Conservation (phyloP, 2,797 vertebrate species). For the Lithobates pipiens region DNA sequence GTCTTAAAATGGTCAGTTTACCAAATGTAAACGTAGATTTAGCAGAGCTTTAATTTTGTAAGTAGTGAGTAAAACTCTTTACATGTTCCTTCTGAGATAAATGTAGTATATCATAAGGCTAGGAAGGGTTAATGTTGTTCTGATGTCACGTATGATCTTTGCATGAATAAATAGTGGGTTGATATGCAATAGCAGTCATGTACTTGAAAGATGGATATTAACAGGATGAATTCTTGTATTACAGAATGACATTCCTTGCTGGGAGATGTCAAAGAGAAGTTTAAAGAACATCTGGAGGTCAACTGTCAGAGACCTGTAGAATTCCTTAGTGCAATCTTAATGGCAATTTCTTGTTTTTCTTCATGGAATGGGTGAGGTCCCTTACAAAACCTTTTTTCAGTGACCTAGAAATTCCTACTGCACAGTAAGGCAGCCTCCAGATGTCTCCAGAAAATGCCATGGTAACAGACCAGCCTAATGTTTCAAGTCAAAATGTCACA, state of each 20-base stretch:
- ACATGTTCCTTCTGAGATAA: no score
- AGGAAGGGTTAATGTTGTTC: neutral
- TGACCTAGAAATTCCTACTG: conserved; percentile 59
- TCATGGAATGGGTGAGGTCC: conserved; percentile 48
- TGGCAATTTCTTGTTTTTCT: conserved; percentile 52
- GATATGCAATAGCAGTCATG: neutral
- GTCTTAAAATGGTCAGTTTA: no score
- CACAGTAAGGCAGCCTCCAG: conserved; percentile 45
- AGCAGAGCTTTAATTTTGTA: no score
- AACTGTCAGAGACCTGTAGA: conserved; percentile 7
- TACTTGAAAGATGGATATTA: conserved; percentile 7
- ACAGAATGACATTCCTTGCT: conserved; percentile 36
- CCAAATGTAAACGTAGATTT: no score
- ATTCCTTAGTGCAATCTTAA: conserved; percentile 46
- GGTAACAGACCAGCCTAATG: conserved; percentile 46
- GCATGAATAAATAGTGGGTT: neutral
- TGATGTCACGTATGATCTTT: neutral
- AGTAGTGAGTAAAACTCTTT: no score
- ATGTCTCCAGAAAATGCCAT: conserved; percentile 53
- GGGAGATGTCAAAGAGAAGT: conserved; percentile 29
- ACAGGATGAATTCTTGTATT: conserved; percentile 29
- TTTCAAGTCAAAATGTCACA: conserved; percentile 51
- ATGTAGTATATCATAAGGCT: no score
- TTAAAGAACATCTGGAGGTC: conserved; percentile 52
- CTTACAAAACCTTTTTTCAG: conserved; percentile 40